phyloP scores from a whole-genome alignment of 1,140 invertebrate genomes.

The Hestina assimilis region DNA sequence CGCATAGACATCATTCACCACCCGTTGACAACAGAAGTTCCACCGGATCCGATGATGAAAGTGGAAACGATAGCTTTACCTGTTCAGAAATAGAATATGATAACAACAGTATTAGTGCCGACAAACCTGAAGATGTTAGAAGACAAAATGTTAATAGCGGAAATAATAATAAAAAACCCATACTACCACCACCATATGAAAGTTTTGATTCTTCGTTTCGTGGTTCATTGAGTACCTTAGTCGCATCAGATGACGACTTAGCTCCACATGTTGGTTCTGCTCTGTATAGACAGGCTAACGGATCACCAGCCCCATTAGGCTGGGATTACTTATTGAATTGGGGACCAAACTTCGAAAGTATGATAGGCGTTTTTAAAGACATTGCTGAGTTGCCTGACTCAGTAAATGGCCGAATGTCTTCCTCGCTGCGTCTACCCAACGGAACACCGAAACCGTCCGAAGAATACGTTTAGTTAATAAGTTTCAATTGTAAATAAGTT shows the following conservation, averaged over 20 bases:
- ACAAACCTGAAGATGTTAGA: slow-evolving; percentile 85
- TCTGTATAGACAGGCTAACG: slow-evolving; percentile 87
- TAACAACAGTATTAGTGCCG: slow-evolving; percentile 88
- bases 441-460: slow-evolving; percentile 87
- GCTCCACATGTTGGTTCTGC: slow-evolving; percentile 84
- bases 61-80: slow-evolving; percentile 97
- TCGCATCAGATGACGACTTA: slow-evolving; percentile 94
- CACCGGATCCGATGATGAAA: slow-evolving; percentile 93
- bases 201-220: slow-evolving; percentile 96
- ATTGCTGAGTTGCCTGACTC: slow-evolving; percentile 95
- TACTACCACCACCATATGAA: slow-evolving; percentile 88
- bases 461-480: slow-evolving; percentile 83
- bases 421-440: slow-evolving; percentile 82
- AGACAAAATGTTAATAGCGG: slow-evolving; percentile 80
- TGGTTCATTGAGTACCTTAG: slow-evolving; percentile 94
- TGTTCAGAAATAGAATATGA: slow-evolving; percentile 99
- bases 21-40: slow-evolving; percentile 87
- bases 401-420: slow-evolving; percentile 82
- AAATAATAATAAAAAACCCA: slow-evolving; percentile 81
- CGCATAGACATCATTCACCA: slow-evolving; percentile 83
- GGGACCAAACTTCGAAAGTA: slow-evolving; percentile 96
- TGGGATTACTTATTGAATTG: slow-evolving; percentile 97
- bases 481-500: slow-evolving; percentile 39
- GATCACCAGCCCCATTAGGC: slow-evolving; percentile 87
- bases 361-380: slow-evolving; percentile 97